phyloP scores from a whole-genome alignment of 2,113 vertebrate species.

The Takifugu flavidus region DNA sequence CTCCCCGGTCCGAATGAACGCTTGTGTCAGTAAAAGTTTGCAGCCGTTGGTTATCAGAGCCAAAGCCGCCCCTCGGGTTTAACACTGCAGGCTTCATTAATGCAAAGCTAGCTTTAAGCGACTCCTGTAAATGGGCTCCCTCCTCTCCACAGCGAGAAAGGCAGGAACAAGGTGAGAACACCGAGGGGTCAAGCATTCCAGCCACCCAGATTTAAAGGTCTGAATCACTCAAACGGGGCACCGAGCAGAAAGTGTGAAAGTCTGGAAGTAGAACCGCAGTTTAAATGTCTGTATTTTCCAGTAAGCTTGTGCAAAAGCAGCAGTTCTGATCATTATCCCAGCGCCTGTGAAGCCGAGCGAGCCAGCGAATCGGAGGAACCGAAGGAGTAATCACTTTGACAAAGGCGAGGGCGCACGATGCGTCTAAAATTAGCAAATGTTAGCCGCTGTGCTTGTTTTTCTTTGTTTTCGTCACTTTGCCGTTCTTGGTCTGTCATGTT shows the following conservation, averaged over 20 bases:
- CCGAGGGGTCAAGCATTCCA: slow-evolving; percentile 37
- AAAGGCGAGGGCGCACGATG: slow-evolving; percentile 32
- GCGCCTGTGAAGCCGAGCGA: slow-evolving; percentile 23
- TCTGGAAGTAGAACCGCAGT: slow-evolving; percentile 8
- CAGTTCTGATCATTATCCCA: slow-evolving; percentile 27
- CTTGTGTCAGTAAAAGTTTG: slow-evolving; percentile 65
- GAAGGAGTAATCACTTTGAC: slow-evolving; percentile 57
- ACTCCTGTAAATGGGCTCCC: slow-evolving; percentile 51
- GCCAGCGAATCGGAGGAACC: slow-evolving; percentile 8
- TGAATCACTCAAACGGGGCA: slow-evolving; percentile 27
- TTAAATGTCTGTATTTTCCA: too few relatives aligned
- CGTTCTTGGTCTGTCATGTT: slow-evolving; percentile 36
- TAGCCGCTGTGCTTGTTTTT: slow-evolving; percentile 27
- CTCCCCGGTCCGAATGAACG: slow-evolving; percentile 34
- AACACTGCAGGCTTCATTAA: slow-evolving; percentile 64
- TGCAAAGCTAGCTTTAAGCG: slow-evolving; percentile 67
- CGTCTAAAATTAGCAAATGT: slow-evolving; percentile 53
- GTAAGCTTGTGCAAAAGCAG: background rate
- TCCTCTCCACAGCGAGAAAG: slow-evolving; percentile 28
- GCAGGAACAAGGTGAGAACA: slow-evolving; percentile 40
- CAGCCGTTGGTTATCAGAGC: slow-evolving; percentile 48
- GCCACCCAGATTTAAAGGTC: slow-evolving; percentile 30
- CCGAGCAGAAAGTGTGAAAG: slow-evolving; percentile 9
- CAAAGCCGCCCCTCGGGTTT: slow-evolving; percentile 52
- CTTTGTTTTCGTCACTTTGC: slow-evolving; percentile 44